Evolutionary conservation across 2,888 invertebrate genomes (phyloP).

Genomic region (Rugalucina vietnamica): DNA sequence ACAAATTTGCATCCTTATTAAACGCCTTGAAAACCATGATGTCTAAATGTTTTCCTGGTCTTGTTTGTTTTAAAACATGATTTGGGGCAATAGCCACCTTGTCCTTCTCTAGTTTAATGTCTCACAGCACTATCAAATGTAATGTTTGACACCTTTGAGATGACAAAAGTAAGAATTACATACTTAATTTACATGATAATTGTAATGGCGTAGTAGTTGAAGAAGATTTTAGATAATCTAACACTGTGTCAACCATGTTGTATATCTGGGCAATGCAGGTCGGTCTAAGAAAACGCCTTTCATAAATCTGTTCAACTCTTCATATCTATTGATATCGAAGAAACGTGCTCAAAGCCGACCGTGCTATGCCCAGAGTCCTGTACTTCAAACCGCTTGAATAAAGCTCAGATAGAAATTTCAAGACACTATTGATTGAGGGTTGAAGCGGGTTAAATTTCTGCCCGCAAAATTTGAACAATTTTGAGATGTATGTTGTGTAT

Average conservation of each 20-base stretch:
- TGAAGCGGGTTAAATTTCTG: background rate
- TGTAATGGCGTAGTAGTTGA: background rate
- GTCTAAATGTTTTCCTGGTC: background rate
- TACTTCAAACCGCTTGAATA: constrained; percentile 21
- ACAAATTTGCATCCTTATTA: background rate
- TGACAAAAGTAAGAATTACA: background rate
- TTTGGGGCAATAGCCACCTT: background rate
- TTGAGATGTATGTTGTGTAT: background rate
- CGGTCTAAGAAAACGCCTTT: background rate
- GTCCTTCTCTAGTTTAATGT: background rate
- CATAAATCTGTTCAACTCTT: background rate
- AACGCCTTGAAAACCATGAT: background rate
- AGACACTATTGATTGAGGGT: background rate
- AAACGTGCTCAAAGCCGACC: constrained; percentile 14
- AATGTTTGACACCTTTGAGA: constrained; percentile 1
- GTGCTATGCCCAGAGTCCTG: constrained; percentile 32
- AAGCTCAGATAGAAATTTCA: constrained; percentile 20
- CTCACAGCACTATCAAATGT: background rate
- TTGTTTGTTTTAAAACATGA: background rate
- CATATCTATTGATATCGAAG: background rate
- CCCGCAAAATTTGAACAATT: background rate
- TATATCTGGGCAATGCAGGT: background rate
- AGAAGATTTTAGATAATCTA: background rate
- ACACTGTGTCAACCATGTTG: background rate
- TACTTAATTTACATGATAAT: background rate